Conservation (phyloP, 2,113 vertebrate species). For the Mus spicilegus region DNA sequence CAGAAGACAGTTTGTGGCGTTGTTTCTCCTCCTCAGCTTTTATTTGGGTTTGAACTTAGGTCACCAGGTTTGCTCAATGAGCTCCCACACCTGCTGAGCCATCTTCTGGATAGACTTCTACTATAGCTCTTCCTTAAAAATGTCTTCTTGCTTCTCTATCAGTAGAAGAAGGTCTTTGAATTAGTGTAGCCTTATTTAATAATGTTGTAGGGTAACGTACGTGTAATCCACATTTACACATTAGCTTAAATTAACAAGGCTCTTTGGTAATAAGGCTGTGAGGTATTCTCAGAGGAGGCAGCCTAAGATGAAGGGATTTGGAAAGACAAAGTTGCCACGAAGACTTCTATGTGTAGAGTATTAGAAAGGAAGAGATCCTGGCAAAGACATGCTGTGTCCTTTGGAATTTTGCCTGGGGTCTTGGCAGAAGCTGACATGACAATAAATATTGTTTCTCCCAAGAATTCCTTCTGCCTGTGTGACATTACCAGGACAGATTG, state of each 20-base stretch:
- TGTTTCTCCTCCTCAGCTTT: neutral
- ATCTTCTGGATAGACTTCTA: neutral
- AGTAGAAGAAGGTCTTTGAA: neutral
- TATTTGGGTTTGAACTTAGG: neutral
- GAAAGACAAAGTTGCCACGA: neutral
- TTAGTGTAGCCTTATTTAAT: neutral
- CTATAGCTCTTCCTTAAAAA: neutral
- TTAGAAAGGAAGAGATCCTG: slow-evolving; percentile 11
- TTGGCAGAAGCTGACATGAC: slow-evolving; percentile 56
- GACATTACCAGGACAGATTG: neutral
- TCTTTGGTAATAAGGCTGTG: neutral
- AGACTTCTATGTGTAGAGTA: neutral
- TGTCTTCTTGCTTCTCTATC: neutral
- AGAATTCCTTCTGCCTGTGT: slow-evolving; percentile 36
- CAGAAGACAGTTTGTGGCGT: neutral
- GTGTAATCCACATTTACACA: neutral
- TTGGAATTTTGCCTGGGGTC: slow-evolving; percentile 49
- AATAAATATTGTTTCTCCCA: slow-evolving; percentile 41
- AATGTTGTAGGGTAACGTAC: neutral
- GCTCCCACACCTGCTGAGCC: neutral
- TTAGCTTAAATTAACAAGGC: neutral
- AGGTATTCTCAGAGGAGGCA: neutral
- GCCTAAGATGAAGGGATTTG: neutral
- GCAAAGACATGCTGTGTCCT: neutral
- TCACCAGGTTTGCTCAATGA: too few species aligned